These are phyloP conservation scores for Spizaetus ornatus DNA, from an alignment of 2,113 vertebrate genomes.

Conservation along the genomic window DNA sequence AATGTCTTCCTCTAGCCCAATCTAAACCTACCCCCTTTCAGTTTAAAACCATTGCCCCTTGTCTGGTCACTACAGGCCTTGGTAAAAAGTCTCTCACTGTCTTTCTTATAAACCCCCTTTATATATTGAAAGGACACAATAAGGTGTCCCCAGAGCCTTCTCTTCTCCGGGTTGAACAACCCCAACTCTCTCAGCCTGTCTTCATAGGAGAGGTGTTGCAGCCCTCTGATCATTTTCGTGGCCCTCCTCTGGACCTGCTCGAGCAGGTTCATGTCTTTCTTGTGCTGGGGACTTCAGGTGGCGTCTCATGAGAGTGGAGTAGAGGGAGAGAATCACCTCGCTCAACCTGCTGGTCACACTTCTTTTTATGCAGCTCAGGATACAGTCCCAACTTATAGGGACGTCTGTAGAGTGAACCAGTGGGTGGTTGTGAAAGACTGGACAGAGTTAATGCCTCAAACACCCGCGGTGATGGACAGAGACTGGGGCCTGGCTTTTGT, in stretches of 20 bases:
- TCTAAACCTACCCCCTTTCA: too few species aligned
- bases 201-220: background rate
- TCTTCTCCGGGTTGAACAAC: background rate
- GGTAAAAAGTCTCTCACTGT: too few species aligned
- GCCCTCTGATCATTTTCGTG: fast-evolving
- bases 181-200: background rate
- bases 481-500: too few species aligned
- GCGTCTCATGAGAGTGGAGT: background rate
- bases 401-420: background rate
- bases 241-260: background rate
- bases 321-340: background rate
- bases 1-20: too few species aligned
- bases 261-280: background rate
- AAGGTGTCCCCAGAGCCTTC: too few species aligned
- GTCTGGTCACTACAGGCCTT: too few species aligned
- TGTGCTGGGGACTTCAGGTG: background rate
- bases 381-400: background rate
- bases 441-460: too few species aligned
- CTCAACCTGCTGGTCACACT: fast-evolving
- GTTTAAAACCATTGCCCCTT: too few species aligned
- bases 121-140: too few species aligned
- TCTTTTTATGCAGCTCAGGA: background rate
- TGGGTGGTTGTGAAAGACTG: background rate
- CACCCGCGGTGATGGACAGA: too few species aligned
- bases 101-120: too few species aligned